Evolutionary conservation across 2,888 invertebrate species (phyloP).

Genomic region (Nesidiocoris tenuis): DNA sequence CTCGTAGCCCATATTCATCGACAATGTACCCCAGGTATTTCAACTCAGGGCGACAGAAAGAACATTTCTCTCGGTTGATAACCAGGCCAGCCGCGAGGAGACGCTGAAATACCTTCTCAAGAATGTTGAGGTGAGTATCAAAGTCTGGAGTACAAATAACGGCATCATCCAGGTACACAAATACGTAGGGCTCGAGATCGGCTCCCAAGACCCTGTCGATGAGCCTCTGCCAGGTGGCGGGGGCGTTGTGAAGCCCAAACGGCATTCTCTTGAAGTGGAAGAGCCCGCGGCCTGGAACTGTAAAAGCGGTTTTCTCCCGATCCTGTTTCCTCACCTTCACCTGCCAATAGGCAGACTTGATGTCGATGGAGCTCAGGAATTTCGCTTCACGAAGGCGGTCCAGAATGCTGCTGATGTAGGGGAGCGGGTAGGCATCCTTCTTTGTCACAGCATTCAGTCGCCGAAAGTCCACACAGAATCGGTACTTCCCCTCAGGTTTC

Average conservation of each 20-base stretch:
- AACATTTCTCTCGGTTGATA: constrained; percentile 30
- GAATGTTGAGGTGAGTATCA: neutral
- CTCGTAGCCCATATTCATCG: constrained; percentile 3
- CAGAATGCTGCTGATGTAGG: constrained; percentile 45
- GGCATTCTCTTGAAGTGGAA: constrained; percentile 50
- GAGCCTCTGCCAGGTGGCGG: constrained; percentile 47
- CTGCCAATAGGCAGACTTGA: neutral
- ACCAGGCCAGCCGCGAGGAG: constrained; percentile 17
- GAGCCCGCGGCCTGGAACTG: constrained; percentile 43
- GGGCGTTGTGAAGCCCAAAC: constrained; percentile 47
- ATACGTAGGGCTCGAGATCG: constrained; percentile 45
- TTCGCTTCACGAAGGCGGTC: constrained; percentile 44
- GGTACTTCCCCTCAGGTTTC: constrained; percentile 48
- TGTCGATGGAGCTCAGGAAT: neutral
- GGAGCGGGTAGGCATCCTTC: constrained; percentile 49
- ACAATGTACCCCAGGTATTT: constrained; percentile 36
- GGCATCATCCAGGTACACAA: constrained; percentile 43
- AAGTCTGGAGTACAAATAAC: constrained; percentile 38
- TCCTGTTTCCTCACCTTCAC: neutral
- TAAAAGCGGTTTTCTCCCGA: neutral
- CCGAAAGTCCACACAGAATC: constrained; percentile 48
- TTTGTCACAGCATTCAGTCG: constrained; percentile 47
- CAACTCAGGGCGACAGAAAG: constrained; percentile 19
- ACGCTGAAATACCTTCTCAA: constrained; percentile 6
- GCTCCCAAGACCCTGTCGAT: constrained; percentile 47